A percentile compares a stretch with the other conserved stretches of the same genome.
Evolutionary conservation across 2,113 vertebrate genomes (phyloP).

Genomic region (Thomomys bottae): DNA sequence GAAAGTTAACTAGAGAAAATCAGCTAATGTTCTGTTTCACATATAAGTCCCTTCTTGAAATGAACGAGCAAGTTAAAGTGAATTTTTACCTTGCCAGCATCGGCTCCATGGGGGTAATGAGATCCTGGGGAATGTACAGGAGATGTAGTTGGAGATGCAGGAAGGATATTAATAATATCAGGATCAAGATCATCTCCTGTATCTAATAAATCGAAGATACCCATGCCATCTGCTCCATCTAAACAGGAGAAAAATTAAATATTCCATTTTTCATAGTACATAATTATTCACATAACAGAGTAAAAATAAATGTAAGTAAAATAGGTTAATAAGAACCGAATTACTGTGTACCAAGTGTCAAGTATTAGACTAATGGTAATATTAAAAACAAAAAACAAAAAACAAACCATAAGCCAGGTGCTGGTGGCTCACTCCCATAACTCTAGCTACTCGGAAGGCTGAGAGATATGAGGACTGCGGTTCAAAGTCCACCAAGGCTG

Average conservation of each 20-base stretch:
- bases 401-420: conserved; percentile 25
- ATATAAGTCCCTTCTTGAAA: not conserved
- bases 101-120: conserved; percentile 95
- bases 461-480: too few species aligned
- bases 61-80: conserved; percentile 32
- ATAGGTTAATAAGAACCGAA: conserved; percentile 45
- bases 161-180: conserved; percentile 97
- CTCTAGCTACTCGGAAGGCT: too few species aligned
- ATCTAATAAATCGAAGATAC: conserved; percentile 94
- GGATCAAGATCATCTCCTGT: conserved; percentile 95
- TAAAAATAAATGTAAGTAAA: conserved; percentile 44
- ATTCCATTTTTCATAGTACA: conserved; percentile 37
- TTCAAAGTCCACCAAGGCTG: too few species aligned
- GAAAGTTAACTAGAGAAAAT: not conserved
- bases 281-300: not conserved
- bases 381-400: too few species aligned
- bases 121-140: conserved; percentile 97
- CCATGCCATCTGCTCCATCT: conserved; percentile 97
- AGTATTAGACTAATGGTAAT: not conserved
- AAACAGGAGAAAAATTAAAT: conserved; percentile 63
- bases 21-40: not conserved
- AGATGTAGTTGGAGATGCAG: conserved; percentile 94
- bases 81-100: conserved; percentile 93
- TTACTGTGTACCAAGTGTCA: conserved; percentile 10
- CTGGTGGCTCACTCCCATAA: too few species aligned